Base-by-base conservation (phyloP, 2,113 vertebrate genomes). In the Cyrtonyx montezumae region DNA sequence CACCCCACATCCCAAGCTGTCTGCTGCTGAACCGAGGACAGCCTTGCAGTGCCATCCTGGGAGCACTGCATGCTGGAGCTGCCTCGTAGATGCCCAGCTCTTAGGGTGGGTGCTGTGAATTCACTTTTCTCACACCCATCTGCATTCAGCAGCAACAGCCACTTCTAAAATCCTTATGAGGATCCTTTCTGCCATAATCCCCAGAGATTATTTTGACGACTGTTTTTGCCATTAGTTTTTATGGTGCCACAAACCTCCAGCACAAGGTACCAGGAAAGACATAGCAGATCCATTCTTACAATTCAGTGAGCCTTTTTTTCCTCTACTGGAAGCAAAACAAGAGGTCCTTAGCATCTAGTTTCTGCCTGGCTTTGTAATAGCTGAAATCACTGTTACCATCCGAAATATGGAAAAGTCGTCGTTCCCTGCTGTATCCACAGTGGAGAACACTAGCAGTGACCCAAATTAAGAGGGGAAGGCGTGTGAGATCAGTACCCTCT, bases 391-490 rank as follows among this genome's bases (percentile, higher is more conserved):
- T 2, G 0, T 13, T 22, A 1, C 43, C 43, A 34, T 1, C 11
- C 48, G 18, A 43, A 11, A 12, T 14, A 5, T 19, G 6, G 6
- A n/a, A 4, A 58, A 93, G 12, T 40, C 68, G n/a, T 46, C 12
- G 1, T 79, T 32, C 25, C 46, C 13, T 8, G 1, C 55, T 25
- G 11, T 8, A 4, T 15, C 30, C 73, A 11, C 32, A 2, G 6
- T 12, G 34, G 9, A 32, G 32, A 14, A 0, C 2, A 6, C 34
- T 46, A 21, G 7, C 14, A 1, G 0, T 66, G 34, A 3, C 19
- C 0, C 22, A 28, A 36, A 8, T 23, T 34, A 46, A 34, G 42
- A 23, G 42, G 26, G 13, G 14, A 30, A 3, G 36, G 5, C 53
- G 40, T 8, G 0, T 20, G 28, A 23, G 7, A 5, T 21, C 51